These are phyloP conservation scores for Phyllotis vaccarum DNA, from an alignment of 2,797 vertebrate genomes.

Conservation along the genomic window DNA sequence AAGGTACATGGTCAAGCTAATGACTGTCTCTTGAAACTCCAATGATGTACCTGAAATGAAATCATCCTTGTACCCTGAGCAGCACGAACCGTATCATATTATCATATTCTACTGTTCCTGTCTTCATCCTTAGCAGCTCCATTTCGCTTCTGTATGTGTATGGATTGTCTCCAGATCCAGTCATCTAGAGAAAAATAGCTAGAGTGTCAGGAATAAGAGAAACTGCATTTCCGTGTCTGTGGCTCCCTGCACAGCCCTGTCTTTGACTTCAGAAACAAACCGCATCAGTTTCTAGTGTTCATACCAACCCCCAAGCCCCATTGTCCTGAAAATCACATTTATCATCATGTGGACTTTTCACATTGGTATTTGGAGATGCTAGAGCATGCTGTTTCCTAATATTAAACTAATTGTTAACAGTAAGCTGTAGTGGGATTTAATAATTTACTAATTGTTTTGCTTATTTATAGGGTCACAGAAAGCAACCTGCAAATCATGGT, in stretches of 20 bases:
- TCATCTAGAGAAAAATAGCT: slow-evolving; percentile 24
- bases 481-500: slow-evolving; percentile 30
- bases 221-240: background rate
- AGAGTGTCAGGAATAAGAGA: background rate
- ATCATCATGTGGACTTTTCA: background rate
- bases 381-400: slow-evolving; percentile 7
- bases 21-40: background rate
- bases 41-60: background rate
- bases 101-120: background rate
- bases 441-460: too few species aligned
- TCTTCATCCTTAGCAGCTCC: background rate
- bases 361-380: background rate
- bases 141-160: background rate
- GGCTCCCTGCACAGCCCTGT: background rate
- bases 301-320: background rate
- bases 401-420: background rate
- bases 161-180: background rate
- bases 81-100: background rate
- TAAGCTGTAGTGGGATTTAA: background rate
- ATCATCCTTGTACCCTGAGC: background rate
- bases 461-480: background rate
- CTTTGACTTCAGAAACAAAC: background rate
- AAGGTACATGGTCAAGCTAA: background rate
- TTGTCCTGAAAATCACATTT: slow-evolving; percentile 38
- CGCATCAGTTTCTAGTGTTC: background rate